phyloP scores from a whole-genome alignment of 2,113 vertebrate species.

The Cyprinodon tularosa region DNA sequence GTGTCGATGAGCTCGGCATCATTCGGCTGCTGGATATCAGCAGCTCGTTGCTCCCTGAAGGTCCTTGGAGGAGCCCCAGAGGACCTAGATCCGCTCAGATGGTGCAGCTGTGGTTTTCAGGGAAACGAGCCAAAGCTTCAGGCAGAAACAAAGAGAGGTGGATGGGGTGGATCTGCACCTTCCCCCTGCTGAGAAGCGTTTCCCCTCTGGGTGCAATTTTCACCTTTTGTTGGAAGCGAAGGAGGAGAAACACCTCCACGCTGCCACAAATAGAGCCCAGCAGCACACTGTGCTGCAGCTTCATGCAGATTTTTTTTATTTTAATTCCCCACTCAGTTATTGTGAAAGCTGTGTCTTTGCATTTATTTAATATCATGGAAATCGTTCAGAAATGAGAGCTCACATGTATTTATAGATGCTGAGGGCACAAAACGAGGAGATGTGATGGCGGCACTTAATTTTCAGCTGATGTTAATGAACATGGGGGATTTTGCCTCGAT shows the following conservation, averaged over 20 bases:
- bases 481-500: conserved; percentile 44
- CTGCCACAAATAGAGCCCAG: conserved; percentile 55
- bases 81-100: not conserved
- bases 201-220: conserved; percentile 65
- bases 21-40: not conserved
- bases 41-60: not conserved
- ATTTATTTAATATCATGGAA: conserved; percentile 37
- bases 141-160: conserved; percentile 41
- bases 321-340: conserved; percentile 45
- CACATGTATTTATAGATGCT: conserved; percentile 41
- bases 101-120: conserved; percentile 22
- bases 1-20: not conserved
- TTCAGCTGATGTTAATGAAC: conserved; percentile 59
- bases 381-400: conserved; percentile 35
- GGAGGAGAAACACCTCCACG: conserved; percentile 36
- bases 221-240: conserved; percentile 63
- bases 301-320: conserved; percentile 23
- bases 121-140: conserved; percentile 8
- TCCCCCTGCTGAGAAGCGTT: conserved; percentile 22
- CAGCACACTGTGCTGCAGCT: conserved; percentile 24
- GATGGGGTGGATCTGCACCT: conserved; percentile 22
- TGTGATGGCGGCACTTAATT: conserved; percentile 60
- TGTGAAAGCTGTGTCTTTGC: conserved; percentile 24
- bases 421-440: conserved; percentile 37
- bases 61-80: not conserved